Percentiles rank a stretch among this genome's conserved stretches.
These are phyloP conservation scores for Andricus grossulariae DNA, from an alignment of 1,140 invertebrate species.

Conservation along the genomic window DNA sequence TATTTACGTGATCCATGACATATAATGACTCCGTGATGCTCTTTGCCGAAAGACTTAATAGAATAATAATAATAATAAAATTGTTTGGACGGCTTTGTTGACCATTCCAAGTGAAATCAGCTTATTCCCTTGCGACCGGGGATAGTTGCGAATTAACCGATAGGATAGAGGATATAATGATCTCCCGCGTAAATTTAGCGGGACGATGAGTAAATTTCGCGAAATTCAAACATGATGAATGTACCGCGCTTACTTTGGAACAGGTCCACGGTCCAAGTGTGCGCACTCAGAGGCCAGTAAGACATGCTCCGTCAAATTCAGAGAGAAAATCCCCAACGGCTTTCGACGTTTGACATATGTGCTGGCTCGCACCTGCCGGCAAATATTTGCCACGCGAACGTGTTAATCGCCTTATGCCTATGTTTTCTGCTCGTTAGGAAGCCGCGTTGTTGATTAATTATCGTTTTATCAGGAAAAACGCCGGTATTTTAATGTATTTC, in stretches of 20 bases:
- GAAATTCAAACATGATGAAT: slow-evolving; percentile 64
- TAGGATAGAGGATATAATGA: slow-evolving; percentile 55
- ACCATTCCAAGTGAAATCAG: too few relatives aligned
- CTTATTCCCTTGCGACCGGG: too few relatives aligned
- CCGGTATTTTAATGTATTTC: too few relatives aligned
- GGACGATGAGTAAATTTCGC: slow-evolving; percentile 54
- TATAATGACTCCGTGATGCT: too few relatives aligned
- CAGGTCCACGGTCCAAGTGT: slow-evolving; percentile 60
- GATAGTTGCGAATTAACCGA: slow-evolving; percentile 47
- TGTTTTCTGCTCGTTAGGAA: slow-evolving; percentile 5
- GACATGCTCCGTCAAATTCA: slow-evolving; percentile 60
- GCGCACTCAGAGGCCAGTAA: slow-evolving; percentile 30
- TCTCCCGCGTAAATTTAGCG: slow-evolving; percentile 61
- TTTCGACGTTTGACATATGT: slow-evolving; percentile 63
- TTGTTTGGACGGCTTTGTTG: too few relatives aligned
- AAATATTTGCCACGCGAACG: slow-evolving; percentile 44
- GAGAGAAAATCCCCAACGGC: slow-evolving; percentile 59
- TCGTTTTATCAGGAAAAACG: not conserved
- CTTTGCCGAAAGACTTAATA: too few relatives aligned
- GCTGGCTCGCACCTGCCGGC: slow-evolving; percentile 52
- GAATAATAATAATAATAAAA: too few relatives aligned
- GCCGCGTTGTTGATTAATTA: not conserved
- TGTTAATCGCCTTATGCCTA: slow-evolving; percentile 35
- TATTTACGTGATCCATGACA: too few relatives aligned
- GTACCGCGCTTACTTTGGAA: slow-evolving; percentile 63